Percentiles rank a stretch among this genome's conserved stretches.
Evolutionary conservation across 2,888 invertebrate species (phyloP).

Genomic region (Cephus runcator): DNA sequence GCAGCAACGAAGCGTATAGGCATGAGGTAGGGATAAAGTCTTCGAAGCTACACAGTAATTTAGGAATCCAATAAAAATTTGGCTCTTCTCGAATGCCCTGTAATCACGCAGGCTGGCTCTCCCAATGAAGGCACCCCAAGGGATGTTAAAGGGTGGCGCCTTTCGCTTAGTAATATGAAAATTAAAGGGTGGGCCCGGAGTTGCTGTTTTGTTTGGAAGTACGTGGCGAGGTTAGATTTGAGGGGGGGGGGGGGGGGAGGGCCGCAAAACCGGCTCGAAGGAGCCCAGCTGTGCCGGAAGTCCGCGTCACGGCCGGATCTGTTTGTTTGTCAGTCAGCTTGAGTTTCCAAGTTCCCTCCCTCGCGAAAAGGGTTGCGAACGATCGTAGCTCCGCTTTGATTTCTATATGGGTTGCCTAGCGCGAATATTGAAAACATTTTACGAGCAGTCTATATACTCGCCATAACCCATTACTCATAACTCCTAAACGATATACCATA

Average conservation of each 20-base stretch:
- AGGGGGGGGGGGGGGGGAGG: too few species aligned
- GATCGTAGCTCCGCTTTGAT: too few species aligned
- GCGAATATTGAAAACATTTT: too few species aligned
- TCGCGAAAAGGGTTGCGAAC: too few species aligned
- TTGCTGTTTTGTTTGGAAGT: constrained; percentile 2
- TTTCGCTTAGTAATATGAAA: constrained; percentile 26
- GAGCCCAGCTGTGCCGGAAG: constrained; percentile 38
- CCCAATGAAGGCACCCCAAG: constrained; percentile 1
- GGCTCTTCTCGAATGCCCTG: constrained; percentile 39
- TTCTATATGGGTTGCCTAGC: too few species aligned
- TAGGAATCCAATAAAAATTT: constrained; percentile 42
- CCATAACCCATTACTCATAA: too few species aligned
- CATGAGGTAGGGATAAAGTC: too few species aligned
- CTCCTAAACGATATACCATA: too few species aligned
- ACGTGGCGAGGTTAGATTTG: constrained; percentile 3
- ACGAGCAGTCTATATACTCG: too few species aligned
- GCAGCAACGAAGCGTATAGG: not conserved
- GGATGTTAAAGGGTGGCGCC: constrained; percentile 3
- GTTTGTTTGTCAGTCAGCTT: constrained; percentile 5
- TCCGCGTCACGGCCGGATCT: constrained; percentile 13
- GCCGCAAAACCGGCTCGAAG: constrained; percentile 19
- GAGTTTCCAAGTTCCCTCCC: constrained; percentile 6
- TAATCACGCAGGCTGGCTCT: constrained; percentile 37
- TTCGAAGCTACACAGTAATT: constrained; percentile 21
- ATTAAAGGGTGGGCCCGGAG: constrained; percentile 26